These are phyloP conservation scores for Verasper variegatus DNA, from an alignment of 2,113 vertebrate species.

Conservation along the genomic window DNA sequence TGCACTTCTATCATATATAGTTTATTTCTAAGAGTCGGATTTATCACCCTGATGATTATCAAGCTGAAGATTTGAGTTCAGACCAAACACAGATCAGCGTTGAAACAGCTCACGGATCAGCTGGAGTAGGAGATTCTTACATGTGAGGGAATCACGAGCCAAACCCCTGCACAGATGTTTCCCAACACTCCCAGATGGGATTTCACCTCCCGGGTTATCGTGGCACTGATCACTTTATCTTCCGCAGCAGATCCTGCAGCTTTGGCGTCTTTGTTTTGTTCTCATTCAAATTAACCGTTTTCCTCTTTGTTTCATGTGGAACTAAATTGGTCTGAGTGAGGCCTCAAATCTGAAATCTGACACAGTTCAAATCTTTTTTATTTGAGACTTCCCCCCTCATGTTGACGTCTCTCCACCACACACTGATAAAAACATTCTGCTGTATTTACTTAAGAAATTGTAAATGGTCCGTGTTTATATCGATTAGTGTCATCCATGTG, in stretches of 20 bases:
- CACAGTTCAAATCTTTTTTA: no score
- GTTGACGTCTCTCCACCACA: not conserved
- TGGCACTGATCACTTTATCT: not conserved
- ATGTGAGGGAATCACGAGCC: not conserved
- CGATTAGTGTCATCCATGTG: no score
- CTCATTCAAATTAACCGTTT: not conserved
- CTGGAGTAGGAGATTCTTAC: not conserved
- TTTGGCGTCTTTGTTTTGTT: not conserved
- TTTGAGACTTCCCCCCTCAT: no score
- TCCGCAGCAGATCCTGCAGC: not conserved
- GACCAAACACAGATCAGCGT: not conserved
- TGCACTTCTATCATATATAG: no score
- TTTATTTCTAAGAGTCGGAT: no score
- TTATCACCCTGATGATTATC: no score
- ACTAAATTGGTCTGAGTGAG: no score
- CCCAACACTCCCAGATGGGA: not conserved
- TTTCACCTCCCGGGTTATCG: not conserved
- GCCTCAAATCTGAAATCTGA: no score
- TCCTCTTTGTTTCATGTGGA: not conserved
- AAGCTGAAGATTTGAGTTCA: not conserved
- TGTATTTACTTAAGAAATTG: no score
- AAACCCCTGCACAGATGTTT: not conserved
- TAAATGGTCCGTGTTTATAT: no score
- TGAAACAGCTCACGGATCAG: not conserved
- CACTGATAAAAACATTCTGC: no score